Evolutionary conservation across 1,140 invertebrate genomes (phyloP).

Genomic region (Ostrea edulis): DNA sequence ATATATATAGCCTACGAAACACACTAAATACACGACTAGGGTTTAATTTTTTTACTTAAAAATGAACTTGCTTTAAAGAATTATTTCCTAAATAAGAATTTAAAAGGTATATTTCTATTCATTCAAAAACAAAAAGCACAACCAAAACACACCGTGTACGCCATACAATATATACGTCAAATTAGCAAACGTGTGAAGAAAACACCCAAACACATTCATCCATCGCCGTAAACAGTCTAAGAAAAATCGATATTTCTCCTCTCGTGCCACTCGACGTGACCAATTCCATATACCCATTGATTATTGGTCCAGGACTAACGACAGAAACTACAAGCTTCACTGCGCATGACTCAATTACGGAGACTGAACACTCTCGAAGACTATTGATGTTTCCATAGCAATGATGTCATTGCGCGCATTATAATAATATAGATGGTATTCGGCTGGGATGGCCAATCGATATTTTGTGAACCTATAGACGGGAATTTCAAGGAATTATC

Average conservation of each 20-base stretch:
- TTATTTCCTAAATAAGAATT: too few species aligned
- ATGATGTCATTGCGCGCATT: constrained; percentile 60
- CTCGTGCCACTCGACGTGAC: background rate
- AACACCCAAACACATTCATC: too few species aligned
- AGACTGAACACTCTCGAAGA: constrained; percentile 6
- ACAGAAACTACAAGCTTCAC: constrained; percentile 19
- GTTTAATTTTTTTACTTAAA: too few species aligned
- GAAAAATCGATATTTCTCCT: background rate
- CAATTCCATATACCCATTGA: background rate
- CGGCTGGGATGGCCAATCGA: constrained; percentile 6
- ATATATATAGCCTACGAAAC: too few species aligned
- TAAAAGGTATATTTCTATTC: too few species aligned
- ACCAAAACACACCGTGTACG: too few species aligned
- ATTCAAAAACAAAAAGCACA: too few species aligned
- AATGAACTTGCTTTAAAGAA: too few species aligned
- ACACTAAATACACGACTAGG: too few species aligned
- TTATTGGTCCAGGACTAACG: background rate
- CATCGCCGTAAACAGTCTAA: background rate
- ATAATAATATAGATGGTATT: constrained; percentile 53
- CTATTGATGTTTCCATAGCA: constrained; percentile 58
- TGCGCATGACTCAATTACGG: constrained; percentile 36
- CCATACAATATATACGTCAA: too few species aligned
- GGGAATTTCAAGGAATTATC: background rate
- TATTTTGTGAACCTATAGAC: background rate
- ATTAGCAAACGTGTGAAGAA: too few species aligned